Evolutionary conservation across 2,888 invertebrate species (phyloP).

Genomic region (Ceraclea dissimilis): DNA sequence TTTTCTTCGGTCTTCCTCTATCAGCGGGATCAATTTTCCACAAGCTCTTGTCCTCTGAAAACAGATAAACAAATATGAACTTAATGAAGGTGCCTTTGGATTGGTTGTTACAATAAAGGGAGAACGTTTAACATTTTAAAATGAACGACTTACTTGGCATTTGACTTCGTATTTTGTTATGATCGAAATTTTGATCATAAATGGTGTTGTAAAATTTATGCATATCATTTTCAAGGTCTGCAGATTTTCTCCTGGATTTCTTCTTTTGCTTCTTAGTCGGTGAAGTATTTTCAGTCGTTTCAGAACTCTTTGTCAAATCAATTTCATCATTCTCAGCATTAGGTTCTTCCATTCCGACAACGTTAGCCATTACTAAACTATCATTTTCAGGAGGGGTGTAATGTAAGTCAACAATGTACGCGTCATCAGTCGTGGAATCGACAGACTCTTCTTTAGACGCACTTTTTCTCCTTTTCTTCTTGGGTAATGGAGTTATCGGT

Average conservation of each 20-base stretch:
- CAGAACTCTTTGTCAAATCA: neutral
- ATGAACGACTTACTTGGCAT: slow-evolving; percentile 55
- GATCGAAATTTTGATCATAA: slow-evolving; percentile 56
- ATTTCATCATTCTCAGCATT: slow-evolving; percentile 27
- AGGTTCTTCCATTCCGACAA: slow-evolving; percentile 27
- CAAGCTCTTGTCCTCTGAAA: slow-evolving; percentile 48
- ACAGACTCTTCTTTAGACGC: neutral
- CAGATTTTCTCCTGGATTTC: neutral
- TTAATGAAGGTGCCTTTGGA: neutral
- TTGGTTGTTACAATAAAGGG: neutral
- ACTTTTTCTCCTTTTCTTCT: slow-evolving; percentile 13
- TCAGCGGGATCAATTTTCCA: slow-evolving; percentile 43
- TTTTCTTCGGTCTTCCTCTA: slow-evolving; percentile 23
- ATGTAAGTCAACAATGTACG: neutral
- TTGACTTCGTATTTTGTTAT: slow-evolving; percentile 48
- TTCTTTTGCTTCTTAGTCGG: neutral
- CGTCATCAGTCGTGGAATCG: slow-evolving; percentile 6
- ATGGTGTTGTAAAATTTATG: slow-evolving; percentile 14
- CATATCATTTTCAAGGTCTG: slow-evolving; percentile 26
- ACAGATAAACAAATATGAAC: slow-evolving; percentile 8
- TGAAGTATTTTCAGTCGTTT: too few relatives aligned
- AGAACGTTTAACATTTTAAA: neutral
- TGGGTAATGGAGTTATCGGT: slow-evolving; percentile 8
- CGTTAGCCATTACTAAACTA: slow-evolving; percentile 26
- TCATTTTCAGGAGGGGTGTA: neutral